Evolutionary conservation across 2,113 vertebrate species (phyloP).

Genomic region (Melanostigma gelatinosum): DNA sequence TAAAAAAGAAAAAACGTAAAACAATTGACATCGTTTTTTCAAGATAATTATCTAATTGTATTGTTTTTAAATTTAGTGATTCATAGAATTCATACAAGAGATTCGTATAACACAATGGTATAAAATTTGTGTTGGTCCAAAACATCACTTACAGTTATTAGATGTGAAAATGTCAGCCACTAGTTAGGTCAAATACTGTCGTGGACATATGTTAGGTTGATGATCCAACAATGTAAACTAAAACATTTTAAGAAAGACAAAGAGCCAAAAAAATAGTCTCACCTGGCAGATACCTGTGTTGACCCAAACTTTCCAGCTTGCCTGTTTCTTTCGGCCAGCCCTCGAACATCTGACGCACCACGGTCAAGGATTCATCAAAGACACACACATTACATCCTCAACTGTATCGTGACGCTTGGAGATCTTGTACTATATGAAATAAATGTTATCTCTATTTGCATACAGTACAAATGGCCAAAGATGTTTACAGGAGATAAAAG

Average conservation of each 20-base stretch:
- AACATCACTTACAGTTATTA: background rate
- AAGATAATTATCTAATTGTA: background rate
- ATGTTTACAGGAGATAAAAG: background rate
- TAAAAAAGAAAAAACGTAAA: background rate
- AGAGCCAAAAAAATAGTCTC: constrained; percentile 63
- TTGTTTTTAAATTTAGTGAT: background rate
- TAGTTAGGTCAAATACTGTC: too few species aligned
- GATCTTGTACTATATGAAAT: background rate
- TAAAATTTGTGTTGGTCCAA: background rate
- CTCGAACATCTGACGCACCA: constrained; percentile 86
- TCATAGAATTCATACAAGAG: background rate
- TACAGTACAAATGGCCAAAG: background rate
- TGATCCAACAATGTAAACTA: background rate
- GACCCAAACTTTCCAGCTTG: constrained; percentile 85
- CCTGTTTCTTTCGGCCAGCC: constrained; percentile 87
- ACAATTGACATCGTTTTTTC: background rate
- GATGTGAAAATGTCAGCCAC: too few species aligned
- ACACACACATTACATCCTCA: background rate
- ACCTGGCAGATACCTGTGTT: constrained; percentile 89
- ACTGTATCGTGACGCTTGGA: background rate
- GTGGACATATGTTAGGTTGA: background rate
- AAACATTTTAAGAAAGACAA: background rate
- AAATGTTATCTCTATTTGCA: background rate
- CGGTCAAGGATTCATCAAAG: constrained; percentile 83
- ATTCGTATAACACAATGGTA: background rate